Conservation (phyloP, 2,113 vertebrate genomes). For the Casuarius casuarius region DNA sequence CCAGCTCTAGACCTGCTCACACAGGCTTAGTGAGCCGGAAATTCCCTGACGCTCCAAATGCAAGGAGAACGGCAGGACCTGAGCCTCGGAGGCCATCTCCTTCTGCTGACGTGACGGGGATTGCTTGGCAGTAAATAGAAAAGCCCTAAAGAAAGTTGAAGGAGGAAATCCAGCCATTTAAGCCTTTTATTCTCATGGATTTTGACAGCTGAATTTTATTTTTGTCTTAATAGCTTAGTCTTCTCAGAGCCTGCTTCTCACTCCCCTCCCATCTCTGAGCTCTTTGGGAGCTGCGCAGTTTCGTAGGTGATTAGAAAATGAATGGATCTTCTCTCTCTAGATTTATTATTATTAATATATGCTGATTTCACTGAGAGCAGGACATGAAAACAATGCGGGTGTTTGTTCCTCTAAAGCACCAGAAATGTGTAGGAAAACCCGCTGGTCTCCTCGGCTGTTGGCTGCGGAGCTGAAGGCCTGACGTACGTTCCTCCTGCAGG, state of each 20-base stretch:
- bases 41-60: neutral
- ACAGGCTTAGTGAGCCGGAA: neutral
- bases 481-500: neutral
- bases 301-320: neutral
- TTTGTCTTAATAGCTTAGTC: neutral
- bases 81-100: neutral
- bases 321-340: neutral
- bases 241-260: neutral
- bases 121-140: neutral
- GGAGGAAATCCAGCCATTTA: conserved; percentile 29
- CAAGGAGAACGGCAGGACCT: neutral
- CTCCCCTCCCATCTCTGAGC: neutral
- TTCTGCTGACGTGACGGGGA: neutral
- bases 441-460: rapidly evolving
- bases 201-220: neutral
- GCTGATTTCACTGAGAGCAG: neutral
- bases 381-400: neutral
- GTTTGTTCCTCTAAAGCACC: neutral
- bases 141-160: conserved; percentile 29
- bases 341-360: neutral
- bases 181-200: neutral
- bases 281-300: neutral
- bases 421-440: rapidly evolving
- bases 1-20: neutral
- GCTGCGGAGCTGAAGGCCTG: neutral